Conservation (phyloP, 2,113 vertebrate species). For the Erythrolamprus reginae region DNA sequence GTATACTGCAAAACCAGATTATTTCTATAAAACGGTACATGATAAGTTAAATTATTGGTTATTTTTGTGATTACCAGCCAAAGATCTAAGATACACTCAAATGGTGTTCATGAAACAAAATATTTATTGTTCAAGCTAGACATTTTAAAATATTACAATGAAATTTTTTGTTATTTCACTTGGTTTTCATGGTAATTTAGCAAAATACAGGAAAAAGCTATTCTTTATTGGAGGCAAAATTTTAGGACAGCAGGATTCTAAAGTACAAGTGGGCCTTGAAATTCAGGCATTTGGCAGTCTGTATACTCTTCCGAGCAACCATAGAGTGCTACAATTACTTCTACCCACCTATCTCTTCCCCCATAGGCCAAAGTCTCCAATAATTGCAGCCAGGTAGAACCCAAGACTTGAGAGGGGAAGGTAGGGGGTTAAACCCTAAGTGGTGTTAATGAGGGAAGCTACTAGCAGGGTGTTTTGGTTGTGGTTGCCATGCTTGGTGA, state of each 20-base stretch:
- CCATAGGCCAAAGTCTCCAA: neutral
- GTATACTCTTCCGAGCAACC: neutral
- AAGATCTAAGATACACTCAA: neutral
- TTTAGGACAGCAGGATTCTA: conserved; percentile 13
- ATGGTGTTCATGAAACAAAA: neutral
- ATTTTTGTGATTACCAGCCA: neutral
- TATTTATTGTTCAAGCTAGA: neutral
- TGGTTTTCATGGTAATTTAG: neutral
- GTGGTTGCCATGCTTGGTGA: neutral
- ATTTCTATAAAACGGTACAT: neutral
- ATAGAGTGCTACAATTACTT: neutral
- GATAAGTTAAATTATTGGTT: neutral
- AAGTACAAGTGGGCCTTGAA: neutral
- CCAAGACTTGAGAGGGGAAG: neutral
- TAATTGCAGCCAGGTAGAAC: neutral
- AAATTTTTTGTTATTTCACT: neutral
- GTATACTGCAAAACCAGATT: neutral
- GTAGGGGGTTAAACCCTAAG: neutral
- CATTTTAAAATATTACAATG: neutral
- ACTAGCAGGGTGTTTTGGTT: neutral
- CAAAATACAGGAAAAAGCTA: neutral
- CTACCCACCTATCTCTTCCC: neutral
- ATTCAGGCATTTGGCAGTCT: neutral
- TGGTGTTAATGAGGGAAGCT: neutral
- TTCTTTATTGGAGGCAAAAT: conserved; percentile 1